phyloP scores from a whole-genome alignment of 2,797 vertebrate species.

The Carcharodon carcharias region DNA sequence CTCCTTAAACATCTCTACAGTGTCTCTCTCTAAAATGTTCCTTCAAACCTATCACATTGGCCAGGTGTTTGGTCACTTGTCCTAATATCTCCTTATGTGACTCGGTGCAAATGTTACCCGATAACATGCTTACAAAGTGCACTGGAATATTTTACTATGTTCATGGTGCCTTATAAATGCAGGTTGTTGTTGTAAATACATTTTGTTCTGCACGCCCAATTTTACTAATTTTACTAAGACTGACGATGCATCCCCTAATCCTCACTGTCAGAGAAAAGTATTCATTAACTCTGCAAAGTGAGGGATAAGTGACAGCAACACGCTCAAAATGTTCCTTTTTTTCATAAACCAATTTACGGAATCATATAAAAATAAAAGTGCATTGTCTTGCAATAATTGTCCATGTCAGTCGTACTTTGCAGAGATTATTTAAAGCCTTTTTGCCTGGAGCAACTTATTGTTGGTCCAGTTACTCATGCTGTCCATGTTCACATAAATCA shows the following conservation, averaged over 20 bases:
- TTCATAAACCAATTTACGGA: neutral
- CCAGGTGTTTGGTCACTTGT: neutral
- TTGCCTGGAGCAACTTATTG: neutral
- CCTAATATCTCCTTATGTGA: neutral
- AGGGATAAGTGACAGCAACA: neutral
- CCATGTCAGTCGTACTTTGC: neutral
- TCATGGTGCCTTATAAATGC: neutral
- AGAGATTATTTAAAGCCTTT: neutral
- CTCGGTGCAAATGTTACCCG: neutral
- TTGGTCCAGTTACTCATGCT: neutral
- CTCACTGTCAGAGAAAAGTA: neutral
- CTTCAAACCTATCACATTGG: neutral
- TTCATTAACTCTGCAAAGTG: neutral
- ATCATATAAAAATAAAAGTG: neutral
- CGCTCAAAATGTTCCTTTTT: neutral
- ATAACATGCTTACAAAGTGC: too few species aligned
- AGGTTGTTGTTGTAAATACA: neutral
- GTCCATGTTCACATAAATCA: neutral
- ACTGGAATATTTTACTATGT: neutral
- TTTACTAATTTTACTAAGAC: neutral
- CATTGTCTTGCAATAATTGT: neutral
- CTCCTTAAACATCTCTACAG: neutral
- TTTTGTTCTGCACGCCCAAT: neutral
- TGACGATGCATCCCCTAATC: neutral
- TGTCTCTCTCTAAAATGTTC: neutral